A percentile compares a stretch with the other conserved stretches of the same genome.
These are phyloP conservation scores for Macroglossus sobrinus DNA, from an alignment of 2,113 vertebrate species.

Conservation along the genomic window DNA sequence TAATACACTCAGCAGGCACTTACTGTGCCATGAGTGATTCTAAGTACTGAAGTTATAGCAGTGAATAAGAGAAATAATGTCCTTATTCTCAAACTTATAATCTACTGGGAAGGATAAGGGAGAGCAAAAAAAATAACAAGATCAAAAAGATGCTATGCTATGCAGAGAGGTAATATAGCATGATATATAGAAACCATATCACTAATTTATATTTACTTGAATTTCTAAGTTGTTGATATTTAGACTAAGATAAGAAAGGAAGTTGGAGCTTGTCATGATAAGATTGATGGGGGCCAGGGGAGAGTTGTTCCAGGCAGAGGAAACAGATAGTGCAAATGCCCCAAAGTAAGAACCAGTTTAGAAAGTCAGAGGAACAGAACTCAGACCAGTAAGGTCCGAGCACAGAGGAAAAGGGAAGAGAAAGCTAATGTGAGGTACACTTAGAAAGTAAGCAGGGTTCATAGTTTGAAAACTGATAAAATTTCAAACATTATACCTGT, in stretches of 20 bases:
- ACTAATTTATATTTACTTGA: constrained; percentile 3
- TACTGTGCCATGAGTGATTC: not conserved
- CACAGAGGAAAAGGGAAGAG: not conserved
- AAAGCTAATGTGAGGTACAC: not conserved
- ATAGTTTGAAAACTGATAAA: not conserved
- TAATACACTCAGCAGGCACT: not conserved
- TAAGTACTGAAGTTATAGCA: not conserved
- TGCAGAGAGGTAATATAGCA: not conserved
- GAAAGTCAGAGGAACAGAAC: not conserved
- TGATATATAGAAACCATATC: not conserved
- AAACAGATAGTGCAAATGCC: not conserved
- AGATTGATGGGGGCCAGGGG: not conserved
- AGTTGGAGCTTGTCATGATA: not conserved
- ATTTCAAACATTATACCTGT: not conserved
- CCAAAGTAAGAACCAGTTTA: not conserved
- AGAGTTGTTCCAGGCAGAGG: not conserved
- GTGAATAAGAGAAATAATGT: not conserved
- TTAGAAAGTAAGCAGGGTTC: not conserved
- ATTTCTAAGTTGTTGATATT: not conserved
- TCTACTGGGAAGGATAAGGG: not conserved
- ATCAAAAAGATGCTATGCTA: not conserved
- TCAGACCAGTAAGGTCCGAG: not conserved
- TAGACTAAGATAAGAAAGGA: constrained; percentile 1
- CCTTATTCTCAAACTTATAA: not conserved
- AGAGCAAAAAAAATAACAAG: not conserved